Conservation (phyloP, 2,113 vertebrate genomes). For the Solea solea region DNA sequence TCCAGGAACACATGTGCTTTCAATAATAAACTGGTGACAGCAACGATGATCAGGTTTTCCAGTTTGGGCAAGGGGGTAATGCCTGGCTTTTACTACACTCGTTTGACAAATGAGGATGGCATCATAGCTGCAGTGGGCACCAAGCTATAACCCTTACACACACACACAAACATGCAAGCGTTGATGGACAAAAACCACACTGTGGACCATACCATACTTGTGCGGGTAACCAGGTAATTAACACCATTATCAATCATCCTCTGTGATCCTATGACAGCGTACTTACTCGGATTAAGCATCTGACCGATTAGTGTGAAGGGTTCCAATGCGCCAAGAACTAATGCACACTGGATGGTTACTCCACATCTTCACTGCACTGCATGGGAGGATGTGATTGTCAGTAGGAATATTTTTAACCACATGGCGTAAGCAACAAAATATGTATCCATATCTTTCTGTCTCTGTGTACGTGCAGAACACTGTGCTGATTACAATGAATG, state of each 20-base stretch:
- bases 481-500: constrained; percentile 47
- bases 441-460: constrained; percentile 24
- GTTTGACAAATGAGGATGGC: constrained; percentile 35
- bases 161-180: constrained; percentile 27
- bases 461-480: constrained; percentile 55
- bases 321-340: constrained; percentile 19
- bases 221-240: constrained; percentile 55
- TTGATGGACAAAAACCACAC: constrained; percentile 61
- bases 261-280: constrained; percentile 53
- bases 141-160: constrained; percentile 23
- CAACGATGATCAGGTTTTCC: constrained; percentile 36
- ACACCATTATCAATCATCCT: constrained; percentile 66
- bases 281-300: constrained; percentile 44
- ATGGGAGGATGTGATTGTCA: background rate
- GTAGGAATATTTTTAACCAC: constrained; percentile 10
- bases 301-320: constrained; percentile 55
- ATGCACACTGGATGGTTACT: constrained; percentile 7
- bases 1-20: constrained; percentile 2
- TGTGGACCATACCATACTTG: constrained; percentile 36
- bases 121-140: constrained; percentile 21
- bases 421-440: constrained; percentile 22
- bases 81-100: constrained; percentile 17
- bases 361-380: background rate
- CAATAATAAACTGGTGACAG: constrained; percentile 33
- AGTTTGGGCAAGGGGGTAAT: constrained; percentile 8